These are phyloP conservation scores for Agapornis canus DNA, from an alignment of 2,797 vertebrate genomes.

Conservation along the genomic window DNA sequence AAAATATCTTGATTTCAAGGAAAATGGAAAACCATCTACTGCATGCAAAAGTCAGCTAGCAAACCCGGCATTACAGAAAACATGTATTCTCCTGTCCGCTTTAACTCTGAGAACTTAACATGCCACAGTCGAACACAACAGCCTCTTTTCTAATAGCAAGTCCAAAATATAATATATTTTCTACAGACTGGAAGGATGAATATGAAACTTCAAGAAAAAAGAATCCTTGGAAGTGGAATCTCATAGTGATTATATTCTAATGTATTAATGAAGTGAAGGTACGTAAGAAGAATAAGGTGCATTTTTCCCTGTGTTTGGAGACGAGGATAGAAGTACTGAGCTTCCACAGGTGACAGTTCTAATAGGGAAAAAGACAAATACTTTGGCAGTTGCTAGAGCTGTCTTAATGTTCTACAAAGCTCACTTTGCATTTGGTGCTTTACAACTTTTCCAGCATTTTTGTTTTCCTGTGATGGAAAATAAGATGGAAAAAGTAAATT, in stretches of 20 bases:
- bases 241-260: background rate
- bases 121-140: background rate
- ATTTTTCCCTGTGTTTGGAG: background rate
- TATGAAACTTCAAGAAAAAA: background rate
- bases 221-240: background rate
- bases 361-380: background rate
- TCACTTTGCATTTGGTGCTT: background rate
- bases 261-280: background rate
- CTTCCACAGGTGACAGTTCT: background rate
- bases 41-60: background rate
- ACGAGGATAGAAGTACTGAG: background rate
- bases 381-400: background rate
- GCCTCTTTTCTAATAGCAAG: background rate
- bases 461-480: background rate
- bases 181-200: background rate
- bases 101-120: background rate
- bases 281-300: background rate
- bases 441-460: background rate
- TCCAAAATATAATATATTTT: background rate
- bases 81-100: background rate
- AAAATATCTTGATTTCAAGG: slow-evolving; percentile 15
- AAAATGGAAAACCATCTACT: background rate
- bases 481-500: background rate
- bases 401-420: background rate
- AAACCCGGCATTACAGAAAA: background rate